A percentile compares a stretch with the other conserved stretches of the same genome.
Conservation (phyloP, 2,888 invertebrate species). For the Bimastos eiseni region DNA sequence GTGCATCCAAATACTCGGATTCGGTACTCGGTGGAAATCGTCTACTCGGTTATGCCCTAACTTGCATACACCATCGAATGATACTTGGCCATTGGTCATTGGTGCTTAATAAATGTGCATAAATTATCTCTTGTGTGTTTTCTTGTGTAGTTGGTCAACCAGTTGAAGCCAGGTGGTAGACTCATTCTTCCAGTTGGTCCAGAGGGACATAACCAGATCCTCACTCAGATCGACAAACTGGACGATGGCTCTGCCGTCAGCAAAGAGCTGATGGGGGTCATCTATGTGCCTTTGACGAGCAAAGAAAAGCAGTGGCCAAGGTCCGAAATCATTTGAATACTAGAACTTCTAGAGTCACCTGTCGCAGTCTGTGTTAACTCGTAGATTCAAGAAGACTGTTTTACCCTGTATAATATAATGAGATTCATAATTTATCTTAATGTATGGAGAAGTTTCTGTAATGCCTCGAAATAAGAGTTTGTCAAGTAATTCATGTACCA, state of each 20-base stretch:
- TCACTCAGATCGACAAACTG: slow-evolving; percentile 88
- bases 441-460: not conserved
- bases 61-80: too few relatives aligned
- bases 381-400: not conserved
- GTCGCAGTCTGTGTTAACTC: not conserved
- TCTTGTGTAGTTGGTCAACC: slow-evolving; percentile 73
- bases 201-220: slow-evolving; percentile 72
- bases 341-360: not conserved
- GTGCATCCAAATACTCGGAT: too few relatives aligned
- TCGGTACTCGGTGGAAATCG: too few relatives aligned
- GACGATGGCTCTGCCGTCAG: slow-evolving; percentile 75
- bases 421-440: not conserved
- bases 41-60: too few relatives aligned
- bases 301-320: slow-evolving; percentile 73
- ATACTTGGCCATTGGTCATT: not conserved
- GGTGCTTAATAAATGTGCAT: not conserved
- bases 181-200: slow-evolving; percentile 83
- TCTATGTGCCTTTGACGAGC: slow-evolving; percentile 94
- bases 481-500: too few relatives aligned
- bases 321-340: slow-evolving; percentile 8
- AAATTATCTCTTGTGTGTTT: not conserved
- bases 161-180: slow-evolving; percentile 88
- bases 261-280: slow-evolving; percentile 87
- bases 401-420: not conserved
- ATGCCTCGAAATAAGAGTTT: not conserved